Evolutionary conservation across 2,888 invertebrate genomes (phyloP), one percentile per base, ranked within the genome.

Genomic region (Candidula unifasciata): DNA sequence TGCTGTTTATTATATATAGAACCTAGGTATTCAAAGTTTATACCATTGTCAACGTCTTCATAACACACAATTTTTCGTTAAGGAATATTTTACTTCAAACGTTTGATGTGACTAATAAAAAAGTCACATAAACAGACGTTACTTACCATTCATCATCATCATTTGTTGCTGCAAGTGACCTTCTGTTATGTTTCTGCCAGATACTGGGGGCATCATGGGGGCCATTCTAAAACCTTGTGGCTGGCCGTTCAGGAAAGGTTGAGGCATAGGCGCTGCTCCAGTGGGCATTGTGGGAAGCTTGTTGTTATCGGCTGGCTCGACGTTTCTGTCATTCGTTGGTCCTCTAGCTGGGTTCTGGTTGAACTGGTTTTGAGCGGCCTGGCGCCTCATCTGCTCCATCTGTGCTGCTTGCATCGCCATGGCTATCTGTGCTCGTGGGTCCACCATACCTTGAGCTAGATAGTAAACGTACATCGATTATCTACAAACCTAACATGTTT

Each of bases 361-460:
- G 18, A 2, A 10, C 68, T 68, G 68, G 27, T 33, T 35, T 5
- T 69, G 69, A 2, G 35, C 69, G 33, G 33, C 69, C 21, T 69
- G 69, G 33, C 69, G 69, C 33, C 69, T 30, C 33, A 69, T 33
- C 21, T 69, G 69, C 69, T 69, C 69, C 8, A 69, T 3, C 35
- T 69, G 69, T 6, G 69, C 69, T 69, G 69, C 69, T 13, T 69
- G 69, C 69, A 69, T 69, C 33, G 21, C 21, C 69, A 69, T 69
- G 18, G 69, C 69, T 35, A 69, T 30, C 35, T 35, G 69, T 21
- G 24, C 69, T 69, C 35, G 69, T 16, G 69, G 69, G 35, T 69
- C 69, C 69, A 69, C 3, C 69, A 69, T 69, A 16, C 18, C 69
- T 69, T 33, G 69, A 69, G 33, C 35, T 69, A 69, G 18, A 68